These are phyloP conservation scores for Nothura maculosa DNA, from an alignment of 2,797 vertebrate species.

Conservation along the genomic window DNA sequence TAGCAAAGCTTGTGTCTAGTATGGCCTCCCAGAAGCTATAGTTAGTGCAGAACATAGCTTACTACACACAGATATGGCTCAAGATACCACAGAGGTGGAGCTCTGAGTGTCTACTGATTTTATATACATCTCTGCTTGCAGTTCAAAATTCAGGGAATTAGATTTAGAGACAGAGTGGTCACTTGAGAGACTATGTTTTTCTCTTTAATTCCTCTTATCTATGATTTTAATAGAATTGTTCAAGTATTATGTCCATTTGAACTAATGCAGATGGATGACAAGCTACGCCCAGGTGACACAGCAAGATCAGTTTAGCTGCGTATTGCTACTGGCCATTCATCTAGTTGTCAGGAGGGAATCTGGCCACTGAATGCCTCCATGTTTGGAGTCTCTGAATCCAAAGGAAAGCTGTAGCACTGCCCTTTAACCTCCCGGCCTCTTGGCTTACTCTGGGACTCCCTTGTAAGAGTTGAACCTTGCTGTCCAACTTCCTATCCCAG, in stretches of 20 bases:
- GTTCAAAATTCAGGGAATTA: neutral
- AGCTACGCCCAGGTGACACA: neutral
- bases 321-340: neutral
- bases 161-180: neutral
- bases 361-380: slow-evolving; percentile 22
- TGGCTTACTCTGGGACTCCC: slow-evolving; percentile 51
- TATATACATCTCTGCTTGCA: neutral
- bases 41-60: neutral
- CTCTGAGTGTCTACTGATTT: neutral
- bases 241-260: neutral
- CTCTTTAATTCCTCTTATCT: neutral
- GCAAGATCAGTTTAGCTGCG: neutral
- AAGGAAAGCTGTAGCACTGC: slow-evolving; percentile 41
- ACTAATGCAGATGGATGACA: neutral
- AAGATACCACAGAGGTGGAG: neutral
- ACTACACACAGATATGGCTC: neutral
- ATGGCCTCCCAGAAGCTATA: neutral
- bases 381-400: slow-evolving; percentile 21
- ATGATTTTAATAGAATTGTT: neutral
- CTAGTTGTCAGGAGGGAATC: slow-evolving; percentile 44
- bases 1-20: neutral
- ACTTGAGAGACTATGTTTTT: neutral
- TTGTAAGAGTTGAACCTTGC: slow-evolving; percentile 47
- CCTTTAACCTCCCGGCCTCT: slow-evolving; percentile 67
- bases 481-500: slow-evolving; percentile 49